These are phyloP conservation scores for Etheostoma cragini DNA, from an alignment of 2,113 vertebrate species.

Conservation along the genomic window DNA sequence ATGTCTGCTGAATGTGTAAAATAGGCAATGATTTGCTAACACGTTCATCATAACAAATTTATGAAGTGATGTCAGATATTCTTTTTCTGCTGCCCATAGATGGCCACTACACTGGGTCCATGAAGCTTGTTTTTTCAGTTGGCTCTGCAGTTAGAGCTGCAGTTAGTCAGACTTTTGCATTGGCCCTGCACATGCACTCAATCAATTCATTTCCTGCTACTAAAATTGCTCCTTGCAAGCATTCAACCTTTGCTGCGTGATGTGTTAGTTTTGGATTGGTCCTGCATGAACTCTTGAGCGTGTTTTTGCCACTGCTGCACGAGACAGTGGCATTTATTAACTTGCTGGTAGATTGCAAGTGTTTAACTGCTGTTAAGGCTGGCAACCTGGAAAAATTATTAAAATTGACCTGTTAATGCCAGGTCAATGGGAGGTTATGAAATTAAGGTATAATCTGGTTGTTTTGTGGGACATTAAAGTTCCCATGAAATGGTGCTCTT, in stretches of 20 bases:
- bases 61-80: background rate
- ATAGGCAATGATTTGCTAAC: background rate
- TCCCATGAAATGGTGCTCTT: too few species aligned
- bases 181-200: background rate
- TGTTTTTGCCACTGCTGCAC: background rate
- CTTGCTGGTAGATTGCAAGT: background rate
- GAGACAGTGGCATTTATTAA: background rate
- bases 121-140: background rate
- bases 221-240: background rate
- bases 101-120: background rate
- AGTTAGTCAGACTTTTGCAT: background rate
- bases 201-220: background rate
- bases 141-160: slow-evolving; percentile 1
- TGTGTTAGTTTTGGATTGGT: background rate
- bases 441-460: background rate
- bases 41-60: background rate
- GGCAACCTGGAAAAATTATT: too few species aligned
- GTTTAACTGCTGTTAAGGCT: background rate
- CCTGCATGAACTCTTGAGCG: background rate
- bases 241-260: background rate
- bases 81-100: background rate
- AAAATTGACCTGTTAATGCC: background rate
- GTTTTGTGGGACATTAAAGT: background rate
- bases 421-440: background rate
- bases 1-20: background rate